A percentile compares a stretch with the other conserved stretches of the same genome.
phyloP scores from a whole-genome alignment of 2,113 vertebrate genomes.

The Entomyzon cyanotis region DNA sequence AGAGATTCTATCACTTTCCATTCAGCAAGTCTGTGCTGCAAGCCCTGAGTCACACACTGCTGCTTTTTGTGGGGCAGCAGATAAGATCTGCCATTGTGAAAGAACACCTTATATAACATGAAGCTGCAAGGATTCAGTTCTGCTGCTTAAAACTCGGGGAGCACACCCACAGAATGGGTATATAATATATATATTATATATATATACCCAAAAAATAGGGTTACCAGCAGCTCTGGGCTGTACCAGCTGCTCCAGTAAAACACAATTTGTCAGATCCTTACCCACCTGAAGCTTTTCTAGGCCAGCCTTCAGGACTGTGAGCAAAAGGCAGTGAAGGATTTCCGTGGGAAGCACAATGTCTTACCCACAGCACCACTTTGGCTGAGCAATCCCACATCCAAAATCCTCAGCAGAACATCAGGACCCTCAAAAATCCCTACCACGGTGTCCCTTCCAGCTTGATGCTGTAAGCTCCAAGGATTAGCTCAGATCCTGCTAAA shows the following conservation, averaged over 20 bases:
- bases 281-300: not conserved
- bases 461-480: not conserved
- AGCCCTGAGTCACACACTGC: not conserved
- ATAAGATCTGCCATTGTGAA: not conserved
- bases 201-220: not conserved
- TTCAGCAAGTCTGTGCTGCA: not conserved
- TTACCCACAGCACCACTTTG: not conserved
- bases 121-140: not conserved
- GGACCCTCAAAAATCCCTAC: not conserved
- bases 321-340: not conserved
- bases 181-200: too few relatives aligned
- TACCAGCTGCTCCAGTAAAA: not conserved
- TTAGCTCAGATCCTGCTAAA: not conserved
- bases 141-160: not conserved
- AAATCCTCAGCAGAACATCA: not conserved
- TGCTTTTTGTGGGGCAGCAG: not conserved
- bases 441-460: not conserved
- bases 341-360: not conserved
- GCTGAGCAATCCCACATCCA: not conserved
- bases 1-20: not conserved
- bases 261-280: not conserved
- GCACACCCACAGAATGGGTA: not conserved
- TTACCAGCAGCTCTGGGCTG: not conserved
- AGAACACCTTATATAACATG: not conserved
- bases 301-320: not conserved